A percentile compares a stretch with the other conserved stretches of the same genome.
Evolutionary conservation across 2,113 vertebrate genomes (phyloP).

Genomic region (Pimephales promelas): DNA sequence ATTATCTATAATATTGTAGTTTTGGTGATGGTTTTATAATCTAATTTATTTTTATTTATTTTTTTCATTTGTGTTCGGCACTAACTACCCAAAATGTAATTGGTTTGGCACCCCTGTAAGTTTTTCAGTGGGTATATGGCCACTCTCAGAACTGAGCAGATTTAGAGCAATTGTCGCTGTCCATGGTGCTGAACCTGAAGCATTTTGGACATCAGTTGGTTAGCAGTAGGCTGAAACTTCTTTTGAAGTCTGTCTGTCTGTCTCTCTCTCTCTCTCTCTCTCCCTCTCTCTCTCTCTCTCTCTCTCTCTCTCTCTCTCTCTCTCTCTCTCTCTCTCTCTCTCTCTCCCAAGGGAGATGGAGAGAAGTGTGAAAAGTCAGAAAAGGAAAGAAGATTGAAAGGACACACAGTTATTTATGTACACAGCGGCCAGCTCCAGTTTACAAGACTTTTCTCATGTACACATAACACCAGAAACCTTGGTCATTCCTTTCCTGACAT

Average conservation of each 20-base stretch:
- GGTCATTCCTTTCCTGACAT: constrained; percentile 1
- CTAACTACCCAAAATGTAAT: neutral
- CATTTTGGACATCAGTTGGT: neutral
- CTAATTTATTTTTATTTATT: accelerated
- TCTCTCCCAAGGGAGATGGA: neutral
- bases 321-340: too few relatives aligned
- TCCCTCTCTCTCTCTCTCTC: too few relatives aligned
- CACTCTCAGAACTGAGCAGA: neutral
- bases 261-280: too few relatives aligned
- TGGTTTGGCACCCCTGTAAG: neutral
- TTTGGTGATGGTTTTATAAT: neutral
- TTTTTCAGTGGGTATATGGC: neutral
- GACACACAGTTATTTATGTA: neutral
- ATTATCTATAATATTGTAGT: neutral
- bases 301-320: too few relatives aligned
- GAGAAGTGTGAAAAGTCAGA: constrained; percentile 15
- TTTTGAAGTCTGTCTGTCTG: neutral
- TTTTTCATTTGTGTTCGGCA: neutral
- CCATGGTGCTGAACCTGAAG: constrained; percentile 50
- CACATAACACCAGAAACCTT: neutral
- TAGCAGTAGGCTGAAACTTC: neutral
- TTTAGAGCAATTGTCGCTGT: constrained; percentile 28
- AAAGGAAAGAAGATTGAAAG: neutral
- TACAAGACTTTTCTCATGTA: neutral
- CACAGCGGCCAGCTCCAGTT: neutral